Evolutionary conservation across 2,797 vertebrate species (phyloP).

Genomic region (Odontamblyopus lacepedii): DNA sequence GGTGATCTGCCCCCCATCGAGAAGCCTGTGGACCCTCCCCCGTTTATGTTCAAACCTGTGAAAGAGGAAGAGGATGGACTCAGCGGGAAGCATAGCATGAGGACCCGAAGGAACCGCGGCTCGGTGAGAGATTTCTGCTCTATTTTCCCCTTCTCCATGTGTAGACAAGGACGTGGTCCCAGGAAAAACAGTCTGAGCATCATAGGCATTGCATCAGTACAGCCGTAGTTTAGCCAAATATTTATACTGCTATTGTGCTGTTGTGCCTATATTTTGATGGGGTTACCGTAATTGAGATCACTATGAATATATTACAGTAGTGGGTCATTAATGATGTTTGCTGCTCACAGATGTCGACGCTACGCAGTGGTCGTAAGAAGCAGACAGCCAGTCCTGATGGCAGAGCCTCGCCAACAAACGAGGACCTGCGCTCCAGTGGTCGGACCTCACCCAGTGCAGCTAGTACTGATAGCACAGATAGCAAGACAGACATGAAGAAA

Average conservation of each 20-base stretch:
- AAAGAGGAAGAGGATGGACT: constrained; percentile 99
- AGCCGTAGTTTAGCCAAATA: neutral
- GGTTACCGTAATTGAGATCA: neutral
- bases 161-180: constrained; percentile 22
- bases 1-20: constrained; percentile 98
- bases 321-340: neutral
- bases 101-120: constrained; percentile 97
- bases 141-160: constrained; percentile 48
- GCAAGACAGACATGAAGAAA: constrained; percentile 93
- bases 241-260: neutral
- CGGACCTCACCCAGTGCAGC: constrained; percentile 95
- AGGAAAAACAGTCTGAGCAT: constrained; percentile 13
- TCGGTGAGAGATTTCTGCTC: constrained; percentile 80
- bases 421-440: constrained; percentile 95
- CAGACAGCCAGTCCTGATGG: constrained; percentile 97
- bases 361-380: constrained; percentile 99
- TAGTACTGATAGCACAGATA: constrained; percentile 97
- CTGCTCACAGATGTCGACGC: constrained; percentile 91
- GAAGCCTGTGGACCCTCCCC: constrained; percentile 97
- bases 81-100: constrained; percentile 99
- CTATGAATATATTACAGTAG: neutral
- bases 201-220: constrained; percentile 7
- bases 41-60: constrained; percentile 99
- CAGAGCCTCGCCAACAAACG: constrained; percentile 90
- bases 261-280: neutral